These are phyloP conservation scores for Cylloceria caligata DNA, from an alignment of 2,888 invertebrate species.

Conservation along the genomic window DNA sequence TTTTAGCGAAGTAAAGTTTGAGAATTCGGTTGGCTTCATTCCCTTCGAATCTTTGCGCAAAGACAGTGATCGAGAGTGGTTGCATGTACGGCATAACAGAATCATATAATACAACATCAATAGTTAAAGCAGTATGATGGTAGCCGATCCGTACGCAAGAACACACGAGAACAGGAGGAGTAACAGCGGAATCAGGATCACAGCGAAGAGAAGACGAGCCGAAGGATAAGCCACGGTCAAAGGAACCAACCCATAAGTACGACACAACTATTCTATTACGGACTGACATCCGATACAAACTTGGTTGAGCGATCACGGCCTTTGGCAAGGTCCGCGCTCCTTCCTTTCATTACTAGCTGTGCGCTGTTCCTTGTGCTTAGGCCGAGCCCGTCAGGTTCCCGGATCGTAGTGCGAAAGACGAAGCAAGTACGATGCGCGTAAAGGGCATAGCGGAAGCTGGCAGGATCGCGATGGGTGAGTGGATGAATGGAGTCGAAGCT, in stretches of 20 bases:
- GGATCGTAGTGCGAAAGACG: conserved; percentile 60
- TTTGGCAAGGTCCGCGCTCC: conserved; percentile 74
- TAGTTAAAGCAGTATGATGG: conserved; percentile 1
- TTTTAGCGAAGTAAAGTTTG: conserved; percentile 39
- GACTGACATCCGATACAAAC: conserved; percentile 83
- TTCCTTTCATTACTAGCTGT: conserved; percentile 65
- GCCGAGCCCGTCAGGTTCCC: conserved; percentile 38
- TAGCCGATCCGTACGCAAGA: conserved; percentile 51
- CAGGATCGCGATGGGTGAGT: conserved; percentile 48
- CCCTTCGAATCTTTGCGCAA: conserved; percentile 30
- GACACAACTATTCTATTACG: conserved; percentile 83
- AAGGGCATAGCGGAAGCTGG: conserved; percentile 42
- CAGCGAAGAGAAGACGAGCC: conserved; percentile 46
- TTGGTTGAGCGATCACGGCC: conserved; percentile 81
- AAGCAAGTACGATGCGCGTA: conserved; percentile 61
- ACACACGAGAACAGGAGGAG: conserved; percentile 7
- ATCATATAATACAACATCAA: conserved; percentile 22
- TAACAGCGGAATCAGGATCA: conserved; percentile 13
- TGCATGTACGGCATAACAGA: conserved; percentile 34
- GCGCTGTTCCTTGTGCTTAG: background rate
- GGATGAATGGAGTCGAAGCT: conserved; percentile 64
- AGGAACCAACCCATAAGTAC: conserved; percentile 79
- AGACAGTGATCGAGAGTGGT: conserved; percentile 64
- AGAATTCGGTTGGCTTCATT: conserved; percentile 58
- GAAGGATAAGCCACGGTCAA: conserved; percentile 74